Base-by-base conservation (phyloP, 1,140 invertebrate genomes). In the Hypothenemus hampei region DNA sequence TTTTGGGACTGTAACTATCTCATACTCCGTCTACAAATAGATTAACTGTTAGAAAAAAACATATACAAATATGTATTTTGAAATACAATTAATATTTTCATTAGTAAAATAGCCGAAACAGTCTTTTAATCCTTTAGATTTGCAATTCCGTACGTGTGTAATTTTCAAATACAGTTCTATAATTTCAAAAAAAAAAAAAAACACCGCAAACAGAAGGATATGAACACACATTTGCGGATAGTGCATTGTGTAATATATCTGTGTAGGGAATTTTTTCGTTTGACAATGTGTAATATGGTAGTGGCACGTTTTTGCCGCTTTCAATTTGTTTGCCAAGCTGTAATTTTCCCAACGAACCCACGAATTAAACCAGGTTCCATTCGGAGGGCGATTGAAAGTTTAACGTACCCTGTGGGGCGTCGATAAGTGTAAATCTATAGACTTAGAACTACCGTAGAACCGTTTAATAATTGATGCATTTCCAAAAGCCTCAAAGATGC, bases 111-210 rank as follows among this genome's bases (percentile, higher is more conserved):
- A 21, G 40, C n/a, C 40, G 16, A 43, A 43, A 18, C 20, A 20
- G 11, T 43, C 18, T 43, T 43, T 43, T 43, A 43, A 43, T 43
- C 40, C 40, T 11, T 23, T n/a, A 21, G 18, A 8, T 23, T 43
- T 43, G 19, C 18, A 15, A 43, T 43, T 18, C 20, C 23, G 19
- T 43, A 43, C 18, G 22, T 11, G 40, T 10, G 40, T n/a, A 43
- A 43, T 43, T 43, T 43, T 23, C 40, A 43, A 43, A 43, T 43
- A 43, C 21, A 10, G 40, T 43, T 43, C 19, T 43, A 43, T 43
- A 43, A 21, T 22, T 43, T 43, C 23, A 22, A 22, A 21, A 43
- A 43, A 23, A 22, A n/a, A n/a, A n/a, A n/a, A n/a, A n/a, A n/a
- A n/a, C n/a, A n/a, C n/a, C n/a, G n/a, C n/a, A n/a, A n/a, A n/a